phyloP scores from a whole-genome alignment of 2,888 invertebrate species.

The Phanerotoma sp. region DNA sequence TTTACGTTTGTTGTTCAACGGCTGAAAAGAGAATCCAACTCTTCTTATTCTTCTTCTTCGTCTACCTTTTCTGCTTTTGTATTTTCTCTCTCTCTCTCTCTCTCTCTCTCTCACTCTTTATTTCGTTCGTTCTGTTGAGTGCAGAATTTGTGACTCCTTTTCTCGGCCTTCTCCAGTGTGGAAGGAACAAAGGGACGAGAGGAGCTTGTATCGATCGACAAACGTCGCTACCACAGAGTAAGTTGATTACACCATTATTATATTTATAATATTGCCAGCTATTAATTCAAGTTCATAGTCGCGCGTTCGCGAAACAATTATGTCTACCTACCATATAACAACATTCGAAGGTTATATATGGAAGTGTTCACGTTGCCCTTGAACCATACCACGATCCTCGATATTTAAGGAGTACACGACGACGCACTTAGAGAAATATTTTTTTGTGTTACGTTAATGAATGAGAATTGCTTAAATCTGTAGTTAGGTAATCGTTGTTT shows the following conservation, averaged over 20 bases:
- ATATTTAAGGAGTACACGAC: too few relatives aligned
- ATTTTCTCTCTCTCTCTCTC: too few relatives aligned
- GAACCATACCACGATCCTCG: not conserved
- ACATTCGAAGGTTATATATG: not conserved
- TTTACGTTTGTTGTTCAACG: constrained; percentile 3
- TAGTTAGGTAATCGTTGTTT: too few relatives aligned
- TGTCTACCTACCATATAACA: too few relatives aligned
- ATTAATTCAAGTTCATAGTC: too few relatives aligned
- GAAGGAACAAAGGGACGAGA: constrained; percentile 33
- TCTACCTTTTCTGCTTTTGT: too few relatives aligned
- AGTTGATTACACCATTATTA: constrained; percentile 41
- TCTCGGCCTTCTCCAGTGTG: constrained; percentile 35
- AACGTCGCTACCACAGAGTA: constrained; percentile 36
- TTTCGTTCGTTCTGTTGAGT: constrained; percentile 5
- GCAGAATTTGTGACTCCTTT: constrained; percentile 22
- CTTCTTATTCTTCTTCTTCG: constrained; percentile 24
- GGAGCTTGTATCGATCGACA: constrained; percentile 45
- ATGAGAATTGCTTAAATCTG: too few relatives aligned
- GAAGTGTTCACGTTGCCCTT: not conserved
- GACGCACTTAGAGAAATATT: too few relatives aligned
- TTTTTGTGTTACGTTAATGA: too few relatives aligned
- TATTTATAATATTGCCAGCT: not conserved
- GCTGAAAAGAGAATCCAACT: constrained; percentile 21
- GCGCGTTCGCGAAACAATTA: too few relatives aligned
- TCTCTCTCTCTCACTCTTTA: constrained; percentile 5